phyloP scores from a whole-genome alignment of 2,113 vertebrate genomes.

The Charina bottae region DNA sequence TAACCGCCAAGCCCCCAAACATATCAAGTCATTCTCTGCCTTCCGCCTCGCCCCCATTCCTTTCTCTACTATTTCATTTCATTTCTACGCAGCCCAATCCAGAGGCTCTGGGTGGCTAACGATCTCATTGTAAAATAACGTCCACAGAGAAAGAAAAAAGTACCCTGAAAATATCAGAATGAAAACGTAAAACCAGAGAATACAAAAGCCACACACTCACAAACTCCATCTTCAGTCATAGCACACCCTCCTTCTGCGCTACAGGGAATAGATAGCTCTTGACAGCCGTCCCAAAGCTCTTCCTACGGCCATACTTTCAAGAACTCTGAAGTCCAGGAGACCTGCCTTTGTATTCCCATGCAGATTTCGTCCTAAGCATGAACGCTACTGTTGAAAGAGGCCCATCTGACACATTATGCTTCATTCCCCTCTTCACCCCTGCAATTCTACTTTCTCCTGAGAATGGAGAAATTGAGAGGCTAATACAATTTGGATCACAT shows the following conservation, averaged over 20 bases:
- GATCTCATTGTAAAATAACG: too few relatives aligned
- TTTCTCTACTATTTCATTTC: too few relatives aligned
- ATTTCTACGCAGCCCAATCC: too few relatives aligned
- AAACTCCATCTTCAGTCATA: neutral
- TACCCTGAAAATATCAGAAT: too few relatives aligned
- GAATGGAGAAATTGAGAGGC: constrained; percentile 21
- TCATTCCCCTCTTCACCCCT: neutral
- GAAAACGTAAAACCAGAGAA: too few relatives aligned
- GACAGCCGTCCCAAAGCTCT: neutral
- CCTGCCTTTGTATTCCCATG: neutral
- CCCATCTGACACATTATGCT: neutral
- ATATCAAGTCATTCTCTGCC: too few relatives aligned
- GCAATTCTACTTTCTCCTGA: constrained; percentile 24
- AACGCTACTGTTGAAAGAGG: constrained; percentile 34
- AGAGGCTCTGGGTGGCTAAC: too few relatives aligned
- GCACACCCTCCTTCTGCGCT: neutral
- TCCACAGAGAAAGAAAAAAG: too few relatives aligned
- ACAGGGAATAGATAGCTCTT: neutral
- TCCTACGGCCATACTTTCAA: neutral
- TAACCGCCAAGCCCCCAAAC: too few relatives aligned
- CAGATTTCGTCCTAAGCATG: neutral
- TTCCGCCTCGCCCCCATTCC: too few relatives aligned
- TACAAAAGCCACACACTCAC: too few relatives aligned
- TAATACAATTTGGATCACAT: neutral
- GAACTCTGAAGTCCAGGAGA: neutral